These are phyloP conservation scores for Microtus obscurus DNA, from an alignment of 2,797 vertebrate species.

Conservation along the genomic window DNA sequence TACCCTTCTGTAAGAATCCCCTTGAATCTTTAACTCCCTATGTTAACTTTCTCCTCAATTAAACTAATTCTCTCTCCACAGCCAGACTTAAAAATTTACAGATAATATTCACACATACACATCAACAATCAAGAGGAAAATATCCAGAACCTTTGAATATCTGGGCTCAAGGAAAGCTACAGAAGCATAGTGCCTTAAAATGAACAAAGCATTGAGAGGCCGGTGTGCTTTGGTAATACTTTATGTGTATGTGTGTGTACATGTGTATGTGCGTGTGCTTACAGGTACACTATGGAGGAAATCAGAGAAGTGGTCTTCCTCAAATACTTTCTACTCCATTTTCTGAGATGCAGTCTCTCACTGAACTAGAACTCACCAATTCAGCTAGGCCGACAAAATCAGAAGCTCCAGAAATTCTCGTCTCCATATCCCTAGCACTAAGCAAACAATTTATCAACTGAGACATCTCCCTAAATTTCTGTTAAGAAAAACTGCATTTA, in stretches of 20 bases:
- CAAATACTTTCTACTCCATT: not conserved
- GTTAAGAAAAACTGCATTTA: slow-evolving; percentile 37
- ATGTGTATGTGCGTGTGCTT: not conserved
- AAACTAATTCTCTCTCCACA: slow-evolving; percentile 29
- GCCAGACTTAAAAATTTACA: slow-evolving; percentile 38
- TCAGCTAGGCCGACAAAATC: too few species aligned
- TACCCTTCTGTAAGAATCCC: slow-evolving; percentile 51
- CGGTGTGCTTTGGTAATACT: not conserved
- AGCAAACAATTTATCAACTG: not conserved
- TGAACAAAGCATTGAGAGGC: too few species aligned
- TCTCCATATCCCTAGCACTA: not conserved
- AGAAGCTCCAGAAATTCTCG: not conserved
- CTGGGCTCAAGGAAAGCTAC: slow-evolving; percentile 24
- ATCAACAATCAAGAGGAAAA: slow-evolving; percentile 31
- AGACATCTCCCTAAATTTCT: not conserved
- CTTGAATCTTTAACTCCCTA: slow-evolving; percentile 60
- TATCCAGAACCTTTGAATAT: slow-evolving; percentile 37
- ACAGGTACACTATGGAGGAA: not conserved
- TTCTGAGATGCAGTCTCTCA: not conserved
- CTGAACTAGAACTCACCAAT: not conserved
- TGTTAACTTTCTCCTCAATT: slow-evolving; percentile 53
- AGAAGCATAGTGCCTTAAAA: too few species aligned
- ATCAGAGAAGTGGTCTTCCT: not conserved
- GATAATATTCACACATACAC: slow-evolving; percentile 28
- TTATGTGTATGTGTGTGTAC: not conserved